phyloP scores from a whole-genome alignment of 1,140 invertebrate species.

The Holcopasites calliopsidis region DNA sequence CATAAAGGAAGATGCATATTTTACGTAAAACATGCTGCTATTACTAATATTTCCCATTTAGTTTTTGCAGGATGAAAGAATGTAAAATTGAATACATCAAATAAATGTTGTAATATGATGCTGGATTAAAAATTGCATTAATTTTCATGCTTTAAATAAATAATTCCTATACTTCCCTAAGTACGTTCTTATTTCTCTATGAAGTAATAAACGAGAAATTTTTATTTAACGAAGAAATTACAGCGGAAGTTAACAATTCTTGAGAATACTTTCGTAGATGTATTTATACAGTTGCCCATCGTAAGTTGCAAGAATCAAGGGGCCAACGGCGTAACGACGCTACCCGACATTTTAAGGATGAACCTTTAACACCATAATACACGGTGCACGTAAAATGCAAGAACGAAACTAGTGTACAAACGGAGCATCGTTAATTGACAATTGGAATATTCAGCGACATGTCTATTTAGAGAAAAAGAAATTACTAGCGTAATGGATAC shows the following conservation, averaged over 20 bases:
- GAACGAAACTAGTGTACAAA: constrained; percentile 23
- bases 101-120: too few relatives aligned
- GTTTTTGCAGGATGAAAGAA: too few relatives aligned
- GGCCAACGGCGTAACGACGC: constrained; percentile 46
- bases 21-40: too few relatives aligned
- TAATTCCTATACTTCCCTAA: too few relatives aligned
- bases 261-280: neutral
- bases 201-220: too few relatives aligned
- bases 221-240: too few relatives aligned
- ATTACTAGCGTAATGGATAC: constrained; percentile 40
- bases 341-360: constrained; percentile 56
- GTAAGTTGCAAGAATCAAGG: constrained; percentile 13
- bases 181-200: too few relatives aligned
- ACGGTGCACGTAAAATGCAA: constrained; percentile 34
- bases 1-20: too few relatives aligned
- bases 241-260: neutral
- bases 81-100: too few relatives aligned
- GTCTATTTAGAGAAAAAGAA: constrained; percentile 41
- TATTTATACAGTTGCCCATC: neutral
- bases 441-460: constrained; percentile 41
- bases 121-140: too few relatives aligned
- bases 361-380: constrained; percentile 40
- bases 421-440: constrained; percentile 44
- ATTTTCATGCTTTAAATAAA: too few relatives aligned
- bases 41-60: too few relatives aligned